phyloP scores from a whole-genome alignment of 2,797 vertebrate species.

The Molossus alvarezi region DNA sequence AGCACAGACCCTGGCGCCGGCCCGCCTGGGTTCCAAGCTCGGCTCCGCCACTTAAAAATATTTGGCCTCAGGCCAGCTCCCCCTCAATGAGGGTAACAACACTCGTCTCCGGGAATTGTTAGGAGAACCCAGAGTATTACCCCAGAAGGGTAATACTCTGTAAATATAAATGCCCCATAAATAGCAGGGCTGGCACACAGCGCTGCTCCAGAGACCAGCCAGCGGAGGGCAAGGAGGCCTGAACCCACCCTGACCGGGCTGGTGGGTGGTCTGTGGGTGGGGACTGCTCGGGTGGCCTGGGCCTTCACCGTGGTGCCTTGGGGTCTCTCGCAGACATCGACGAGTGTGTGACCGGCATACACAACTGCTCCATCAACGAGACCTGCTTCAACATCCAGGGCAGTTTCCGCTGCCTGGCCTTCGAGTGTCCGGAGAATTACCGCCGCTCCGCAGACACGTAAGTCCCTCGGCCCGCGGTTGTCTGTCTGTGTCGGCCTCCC shows the following conservation, averaged over 20 bases:
- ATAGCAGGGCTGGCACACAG: not conserved
- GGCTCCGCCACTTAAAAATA: not conserved
- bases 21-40: not conserved
- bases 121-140: not conserved
- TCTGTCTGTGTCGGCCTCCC: not conserved
- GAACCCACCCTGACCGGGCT: accelerated
- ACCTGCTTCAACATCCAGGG: constrained; percentile 99
- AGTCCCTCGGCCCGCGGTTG: constrained; percentile 87
- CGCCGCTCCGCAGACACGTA: constrained; percentile 95
- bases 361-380: constrained; percentile 95
- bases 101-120: accelerated
- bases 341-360: constrained; percentile 95
- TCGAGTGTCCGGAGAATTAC: constrained; percentile 96
- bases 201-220: not conserved
- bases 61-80: not conserved
- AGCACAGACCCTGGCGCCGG: accelerated
- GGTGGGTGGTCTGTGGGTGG: accelerated
- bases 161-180: accelerated
- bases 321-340: constrained; percentile 93
- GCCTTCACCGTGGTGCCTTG: not conserved
- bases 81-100: not conserved
- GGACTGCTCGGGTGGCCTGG: accelerated
- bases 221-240: accelerated
- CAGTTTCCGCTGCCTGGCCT: constrained; percentile 94
- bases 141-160: accelerated